Evolutionary conservation across 64 coral and sea anemone species (phyloP).

Genomic region (Orbicella faveolata): DNA sequence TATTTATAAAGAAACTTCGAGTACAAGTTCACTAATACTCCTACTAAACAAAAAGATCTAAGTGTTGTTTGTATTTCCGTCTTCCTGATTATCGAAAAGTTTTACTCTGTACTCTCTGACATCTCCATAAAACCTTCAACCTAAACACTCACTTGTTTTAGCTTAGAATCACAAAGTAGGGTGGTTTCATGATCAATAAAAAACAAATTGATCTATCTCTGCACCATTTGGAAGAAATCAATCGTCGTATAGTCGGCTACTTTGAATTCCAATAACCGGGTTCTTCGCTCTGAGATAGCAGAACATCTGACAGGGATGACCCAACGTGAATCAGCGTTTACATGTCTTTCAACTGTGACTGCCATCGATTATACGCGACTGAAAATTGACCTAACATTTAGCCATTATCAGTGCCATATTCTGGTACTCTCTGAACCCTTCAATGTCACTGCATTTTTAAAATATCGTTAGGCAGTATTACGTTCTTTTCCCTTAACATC

Average conservation of each 20-base stretch:
- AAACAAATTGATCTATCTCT: not conserved
- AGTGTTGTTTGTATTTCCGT: too few species aligned
- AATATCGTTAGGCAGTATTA: too few species aligned
- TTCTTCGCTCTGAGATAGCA: not conserved
- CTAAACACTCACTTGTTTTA: too few species aligned
- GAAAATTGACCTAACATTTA: not conserved
- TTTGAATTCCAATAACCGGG: not conserved
- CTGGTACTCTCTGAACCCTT: too few species aligned
- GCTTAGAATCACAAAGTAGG: not conserved
- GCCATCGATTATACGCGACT: not conserved
- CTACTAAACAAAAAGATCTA: too few species aligned
- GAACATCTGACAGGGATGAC: not conserved
- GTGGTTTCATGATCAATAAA: not conserved
- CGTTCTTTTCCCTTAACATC: too few species aligned
- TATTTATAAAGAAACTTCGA: too few species aligned
- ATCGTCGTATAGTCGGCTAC: not conserved
- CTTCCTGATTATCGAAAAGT: too few species aligned
- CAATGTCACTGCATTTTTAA: too few species aligned
- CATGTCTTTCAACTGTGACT: not conserved
- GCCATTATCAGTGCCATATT: too few species aligned
- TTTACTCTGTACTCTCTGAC: too few species aligned
- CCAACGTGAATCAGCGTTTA: not conserved
- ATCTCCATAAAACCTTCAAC: not conserved
- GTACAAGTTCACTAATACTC: too few species aligned
- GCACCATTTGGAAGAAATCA: not conserved